Evolutionary conservation across 2,888 invertebrate species (phyloP).

Genomic region (Julus scanicus): DNA sequence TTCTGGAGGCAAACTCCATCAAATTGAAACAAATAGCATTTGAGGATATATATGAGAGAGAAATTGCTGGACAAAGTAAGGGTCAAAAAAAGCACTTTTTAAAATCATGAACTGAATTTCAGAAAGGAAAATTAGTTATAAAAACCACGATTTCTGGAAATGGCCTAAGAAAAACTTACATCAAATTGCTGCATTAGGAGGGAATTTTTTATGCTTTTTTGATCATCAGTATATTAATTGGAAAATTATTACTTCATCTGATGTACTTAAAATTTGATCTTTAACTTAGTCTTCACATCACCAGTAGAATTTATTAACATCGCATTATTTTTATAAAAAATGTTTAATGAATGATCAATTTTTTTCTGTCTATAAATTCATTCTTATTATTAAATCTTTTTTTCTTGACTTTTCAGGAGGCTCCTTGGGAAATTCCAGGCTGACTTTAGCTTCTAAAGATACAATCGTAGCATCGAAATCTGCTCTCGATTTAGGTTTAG

Average conservation of each 20-base stretch:
- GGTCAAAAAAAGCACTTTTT: neutral
- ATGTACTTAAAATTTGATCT: too few relatives aligned
- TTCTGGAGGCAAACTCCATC: neutral
- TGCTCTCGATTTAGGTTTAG: slow-evolving; percentile 54
- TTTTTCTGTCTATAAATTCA: too few relatives aligned
- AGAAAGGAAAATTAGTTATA: neutral
- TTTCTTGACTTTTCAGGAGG: slow-evolving; percentile 52
- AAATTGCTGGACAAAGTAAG: neutral
- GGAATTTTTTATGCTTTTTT: neutral
- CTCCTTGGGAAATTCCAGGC: slow-evolving; percentile 57
- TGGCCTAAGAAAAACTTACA: neutral
- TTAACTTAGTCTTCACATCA: too few relatives aligned
- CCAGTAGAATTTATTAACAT: too few relatives aligned
- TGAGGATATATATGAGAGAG: neutral
- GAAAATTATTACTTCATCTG: too few relatives aligned
- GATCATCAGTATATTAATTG: too few relatives aligned
- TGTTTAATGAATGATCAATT: neutral
- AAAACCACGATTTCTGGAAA: neutral
- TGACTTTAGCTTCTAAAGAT: slow-evolving; percentile 56
- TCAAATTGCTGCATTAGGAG: neutral
- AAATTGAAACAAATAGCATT: neutral
- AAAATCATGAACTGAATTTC: neutral
- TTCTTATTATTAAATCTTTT: too few relatives aligned
- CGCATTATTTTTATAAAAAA: neutral
- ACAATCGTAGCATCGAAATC: slow-evolving; percentile 57